These are phyloP conservation scores for Bagarius yarrelli DNA, from an alignment of 2,113 vertebrate genomes.

Conservation along the genomic window DNA sequence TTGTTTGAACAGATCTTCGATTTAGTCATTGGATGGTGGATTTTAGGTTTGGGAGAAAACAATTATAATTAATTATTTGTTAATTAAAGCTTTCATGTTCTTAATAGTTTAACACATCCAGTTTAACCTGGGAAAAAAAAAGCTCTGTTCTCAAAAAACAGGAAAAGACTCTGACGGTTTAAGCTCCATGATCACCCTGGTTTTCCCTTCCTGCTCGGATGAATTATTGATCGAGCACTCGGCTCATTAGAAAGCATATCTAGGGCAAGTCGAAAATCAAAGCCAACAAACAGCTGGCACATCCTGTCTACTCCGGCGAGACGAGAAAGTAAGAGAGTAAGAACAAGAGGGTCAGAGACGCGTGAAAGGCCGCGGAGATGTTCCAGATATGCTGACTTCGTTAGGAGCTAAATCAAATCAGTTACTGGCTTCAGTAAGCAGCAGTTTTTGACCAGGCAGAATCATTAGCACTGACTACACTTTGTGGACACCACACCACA, in stretches of 20 bases:
- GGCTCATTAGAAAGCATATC: constrained; percentile 79
- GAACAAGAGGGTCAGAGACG: not conserved
- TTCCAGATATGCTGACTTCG: constrained; percentile 37
- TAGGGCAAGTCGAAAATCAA: constrained; percentile 74
- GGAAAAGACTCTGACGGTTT: constrained; percentile 49
- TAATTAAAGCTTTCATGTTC: not conserved
- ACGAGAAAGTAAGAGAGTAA: constrained; percentile 27
- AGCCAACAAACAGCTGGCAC: constrained; percentile 77
- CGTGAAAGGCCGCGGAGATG: not conserved
- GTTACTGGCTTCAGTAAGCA: constrained; percentile 16
- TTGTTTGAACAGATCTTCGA: too few species aligned
- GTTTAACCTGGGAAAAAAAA: not conserved
- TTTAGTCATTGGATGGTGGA: too few species aligned
- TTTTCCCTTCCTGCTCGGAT: constrained; percentile 70
- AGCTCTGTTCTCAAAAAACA: not conserved
- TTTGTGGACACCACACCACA: too few species aligned
- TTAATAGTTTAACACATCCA: not conserved
- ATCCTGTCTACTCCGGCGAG: constrained; percentile 50
- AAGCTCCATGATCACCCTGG: constrained; percentile 64
- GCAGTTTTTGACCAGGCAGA: not conserved
- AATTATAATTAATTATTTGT: too few species aligned
- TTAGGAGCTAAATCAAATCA: constrained; percentile 25
- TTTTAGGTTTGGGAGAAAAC: too few species aligned
- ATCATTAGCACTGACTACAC: too few species aligned
- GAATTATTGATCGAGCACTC: constrained; percentile 85